A percentile compares a stretch with the other conserved stretches of the same genome.
Conservation (phyloP, 1,140 invertebrate genomes). For the Meteorus sp. region DNA sequence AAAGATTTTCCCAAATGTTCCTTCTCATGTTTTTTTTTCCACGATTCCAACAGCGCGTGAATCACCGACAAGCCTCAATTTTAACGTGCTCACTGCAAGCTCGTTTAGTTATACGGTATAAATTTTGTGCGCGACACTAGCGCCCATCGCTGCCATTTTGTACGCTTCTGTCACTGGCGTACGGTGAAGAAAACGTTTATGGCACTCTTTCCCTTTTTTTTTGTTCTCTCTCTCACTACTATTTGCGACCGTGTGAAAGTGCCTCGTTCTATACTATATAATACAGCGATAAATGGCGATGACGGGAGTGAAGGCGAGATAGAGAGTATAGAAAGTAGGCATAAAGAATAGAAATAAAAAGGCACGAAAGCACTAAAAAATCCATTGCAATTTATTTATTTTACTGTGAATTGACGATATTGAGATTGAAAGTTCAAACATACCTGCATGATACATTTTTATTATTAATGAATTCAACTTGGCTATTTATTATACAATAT, state of each 20-base stretch:
- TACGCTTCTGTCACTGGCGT: conserved; percentile 14
- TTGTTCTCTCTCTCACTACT: no score
- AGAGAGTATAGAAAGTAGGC: neutral
- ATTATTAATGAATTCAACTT: no score
- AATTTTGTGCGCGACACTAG: conserved; percentile 5
- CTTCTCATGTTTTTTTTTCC: neutral
- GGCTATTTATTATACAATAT: no score
- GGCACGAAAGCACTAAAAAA: neutral
- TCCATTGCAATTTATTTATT: no score
- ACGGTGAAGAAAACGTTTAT: conserved; percentile 26
- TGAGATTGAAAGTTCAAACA: no score
- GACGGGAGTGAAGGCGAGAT: no score
- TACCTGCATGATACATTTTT: no score
- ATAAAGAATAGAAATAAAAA: neutral
- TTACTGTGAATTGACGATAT: no score
- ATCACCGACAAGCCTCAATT: conserved; percentile 9
- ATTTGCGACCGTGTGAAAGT: conserved; percentile 7
- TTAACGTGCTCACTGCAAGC: neutral
- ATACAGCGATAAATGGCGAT: no score
- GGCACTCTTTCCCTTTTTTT: neutral
- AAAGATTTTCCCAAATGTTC: neutral
- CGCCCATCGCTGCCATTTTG: neutral
- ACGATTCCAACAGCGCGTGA: neutral
- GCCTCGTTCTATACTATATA: conserved; percentile 14
- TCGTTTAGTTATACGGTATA: conserved; percentile 20